Conservation (phyloP, 2,113 vertebrate genomes). For the Dendropsophus ebraccatus region DNA sequence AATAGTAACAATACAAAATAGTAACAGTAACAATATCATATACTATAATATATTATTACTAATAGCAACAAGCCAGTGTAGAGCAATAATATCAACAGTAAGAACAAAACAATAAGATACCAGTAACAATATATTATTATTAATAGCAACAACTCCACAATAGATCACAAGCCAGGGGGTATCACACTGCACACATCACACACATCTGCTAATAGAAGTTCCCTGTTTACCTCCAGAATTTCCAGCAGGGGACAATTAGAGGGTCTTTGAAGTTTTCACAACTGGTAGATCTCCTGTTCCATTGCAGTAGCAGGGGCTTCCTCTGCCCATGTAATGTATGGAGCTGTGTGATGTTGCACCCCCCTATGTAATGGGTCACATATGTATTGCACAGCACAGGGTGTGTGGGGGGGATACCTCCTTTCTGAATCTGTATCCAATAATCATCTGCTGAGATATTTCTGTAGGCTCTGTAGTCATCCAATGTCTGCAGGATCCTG, state of each 20-base stretch:
- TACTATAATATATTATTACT: too few species aligned
- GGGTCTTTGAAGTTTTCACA: neutral
- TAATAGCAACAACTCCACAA: too few species aligned
- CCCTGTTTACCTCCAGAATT: conserved; percentile 18
- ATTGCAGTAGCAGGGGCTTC: neutral
- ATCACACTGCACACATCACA: neutral
- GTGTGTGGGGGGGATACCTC: neutral
- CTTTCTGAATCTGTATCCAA: conserved; percentile 21
- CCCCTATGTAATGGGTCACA: conserved; percentile 6
- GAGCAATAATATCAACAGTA: too few species aligned
- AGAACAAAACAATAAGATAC: too few species aligned
- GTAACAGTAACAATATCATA: too few species aligned
- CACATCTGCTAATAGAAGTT: neutral
- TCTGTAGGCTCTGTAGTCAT: neutral
- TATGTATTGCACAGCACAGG: neutral
- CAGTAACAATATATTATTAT: too few species aligned
- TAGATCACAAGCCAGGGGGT: neutral
- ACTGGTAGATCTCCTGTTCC: neutral
- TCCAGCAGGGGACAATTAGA: neutral
- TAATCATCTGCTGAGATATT: conserved; percentile 11
- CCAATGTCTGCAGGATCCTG: neutral
- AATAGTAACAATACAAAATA: too few species aligned
- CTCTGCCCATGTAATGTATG: conserved; percentile 25
- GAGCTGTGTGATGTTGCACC: neutral
- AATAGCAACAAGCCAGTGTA: too few species aligned